These are phyloP conservation scores for Bombus vancouverensis DNA, from an alignment of 1,140 invertebrate genomes.

Conservation along the genomic window DNA sequence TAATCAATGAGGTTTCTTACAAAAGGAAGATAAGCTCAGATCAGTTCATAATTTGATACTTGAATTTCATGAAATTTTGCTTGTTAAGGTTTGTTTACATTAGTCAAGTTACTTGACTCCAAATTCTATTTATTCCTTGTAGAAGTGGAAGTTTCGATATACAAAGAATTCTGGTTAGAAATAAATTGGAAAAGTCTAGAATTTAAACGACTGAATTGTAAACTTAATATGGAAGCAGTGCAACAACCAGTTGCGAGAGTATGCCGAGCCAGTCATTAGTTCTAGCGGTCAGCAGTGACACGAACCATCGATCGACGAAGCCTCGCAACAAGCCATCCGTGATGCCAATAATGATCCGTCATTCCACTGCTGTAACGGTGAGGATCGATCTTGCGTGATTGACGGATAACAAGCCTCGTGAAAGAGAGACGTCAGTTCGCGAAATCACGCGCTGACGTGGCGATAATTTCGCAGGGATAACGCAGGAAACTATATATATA, in stretches of 20 bases:
- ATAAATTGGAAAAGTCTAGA: background rate
- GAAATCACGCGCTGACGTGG: background rate
- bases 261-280: conserved; percentile 78
- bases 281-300: conserved; percentile 78
- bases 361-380: conserved; percentile 69
- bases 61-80: too few species aligned
- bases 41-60: too few species aligned
- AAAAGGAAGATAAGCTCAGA: too few species aligned
- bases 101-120: too few species aligned
- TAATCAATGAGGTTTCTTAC: too few species aligned
- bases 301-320: conserved; percentile 78
- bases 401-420: conserved; percentile 1
- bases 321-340: conserved; percentile 56
- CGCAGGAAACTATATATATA: too few species aligned
- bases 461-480: too few species aligned
- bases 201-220: conserved; percentile 16
- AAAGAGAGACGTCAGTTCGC: conserved; percentile 5
- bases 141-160: too few species aligned
- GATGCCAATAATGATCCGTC: conserved; percentile 75
- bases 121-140: too few species aligned
- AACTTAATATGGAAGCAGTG: conserved; percentile 32
- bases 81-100: too few species aligned
- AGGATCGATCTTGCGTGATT: conserved; percentile 69
- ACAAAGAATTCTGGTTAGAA: background rate
- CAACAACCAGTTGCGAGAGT: conserved; percentile 76